These are phyloP conservation scores for Botia kubotai DNA, from an alignment of 2,797 vertebrate species.

Conservation along the genomic window DNA sequence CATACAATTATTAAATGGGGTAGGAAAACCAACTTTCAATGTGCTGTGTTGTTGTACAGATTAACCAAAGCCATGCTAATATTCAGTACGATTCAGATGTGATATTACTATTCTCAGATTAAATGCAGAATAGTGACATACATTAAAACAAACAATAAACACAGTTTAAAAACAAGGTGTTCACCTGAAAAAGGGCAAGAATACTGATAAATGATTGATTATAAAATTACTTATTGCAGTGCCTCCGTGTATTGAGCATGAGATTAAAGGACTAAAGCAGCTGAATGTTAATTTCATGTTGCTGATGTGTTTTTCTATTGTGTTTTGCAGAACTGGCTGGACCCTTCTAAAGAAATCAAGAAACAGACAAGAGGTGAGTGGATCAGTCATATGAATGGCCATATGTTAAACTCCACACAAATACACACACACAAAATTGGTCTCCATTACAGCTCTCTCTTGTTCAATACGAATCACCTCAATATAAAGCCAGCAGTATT, in stretches of 20 bases:
- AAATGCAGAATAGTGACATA: too few species aligned
- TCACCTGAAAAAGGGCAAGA: too few species aligned
- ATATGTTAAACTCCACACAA: not conserved
- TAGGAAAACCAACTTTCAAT: too few species aligned
- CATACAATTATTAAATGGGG: too few species aligned
- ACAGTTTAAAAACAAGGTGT: too few species aligned
- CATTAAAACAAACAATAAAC: too few species aligned
- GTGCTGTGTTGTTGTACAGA: too few species aligned
- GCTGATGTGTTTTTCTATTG: conserved; percentile 61
- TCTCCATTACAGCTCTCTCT: not conserved
- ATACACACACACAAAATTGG: not conserved
- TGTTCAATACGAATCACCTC: not conserved
- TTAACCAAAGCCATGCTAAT: too few species aligned
- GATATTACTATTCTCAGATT: too few species aligned
- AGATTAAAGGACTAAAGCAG: conserved; percentile 36
- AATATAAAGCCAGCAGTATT: not conserved
- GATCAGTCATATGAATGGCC: not conserved
- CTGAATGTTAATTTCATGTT: conserved; percentile 51
- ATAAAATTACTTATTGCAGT: too few species aligned
- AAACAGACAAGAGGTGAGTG: conserved; percentile 98
- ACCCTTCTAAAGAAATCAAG: conserved; percentile 98
- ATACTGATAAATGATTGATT: too few species aligned
- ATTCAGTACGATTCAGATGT: too few species aligned
- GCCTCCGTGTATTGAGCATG: conserved; percentile 64
- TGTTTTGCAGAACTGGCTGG: conserved; percentile 95